Conservation (phyloP, 2,797 vertebrate species). For the Gobio occitaniae region DNA sequence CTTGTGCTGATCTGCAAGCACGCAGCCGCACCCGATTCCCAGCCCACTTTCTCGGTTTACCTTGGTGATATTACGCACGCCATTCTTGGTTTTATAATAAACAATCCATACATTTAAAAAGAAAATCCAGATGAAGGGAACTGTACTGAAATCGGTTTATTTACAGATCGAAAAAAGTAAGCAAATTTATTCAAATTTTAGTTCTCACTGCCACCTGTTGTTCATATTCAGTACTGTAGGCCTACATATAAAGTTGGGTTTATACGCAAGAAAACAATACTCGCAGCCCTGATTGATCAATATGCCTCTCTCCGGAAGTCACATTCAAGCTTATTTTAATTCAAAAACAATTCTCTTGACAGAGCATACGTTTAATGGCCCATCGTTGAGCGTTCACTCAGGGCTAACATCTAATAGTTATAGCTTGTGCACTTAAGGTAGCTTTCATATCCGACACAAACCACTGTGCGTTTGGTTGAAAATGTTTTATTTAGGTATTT, state of each 20-base stretch:
- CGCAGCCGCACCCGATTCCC: constrained; percentile 12
- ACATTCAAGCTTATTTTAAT: not conserved
- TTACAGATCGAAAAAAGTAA: not conserved
- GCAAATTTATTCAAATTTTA: not conserved
- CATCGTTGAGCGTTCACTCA: not conserved
- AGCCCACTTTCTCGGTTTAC: not conserved
- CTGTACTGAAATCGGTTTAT: not conserved
- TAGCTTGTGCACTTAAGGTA: not conserved
- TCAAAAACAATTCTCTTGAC: no score
- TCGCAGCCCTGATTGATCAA: no score
- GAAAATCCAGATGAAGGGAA: not conserved
- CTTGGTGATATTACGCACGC: no score
- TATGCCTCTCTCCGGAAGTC: not conserved
- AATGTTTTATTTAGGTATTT: constrained; percentile 5
- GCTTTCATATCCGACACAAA: not conserved
- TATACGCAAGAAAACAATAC: not conserved
- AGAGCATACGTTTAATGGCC: not conserved
- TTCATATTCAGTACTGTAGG: constrained; percentile 38
- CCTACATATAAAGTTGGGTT: not conserved
- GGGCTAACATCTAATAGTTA: not conserved
- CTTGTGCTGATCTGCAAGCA: not conserved
- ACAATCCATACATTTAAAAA: not conserved
- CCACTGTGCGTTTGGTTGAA: not conserved
- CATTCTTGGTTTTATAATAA: not conserved
- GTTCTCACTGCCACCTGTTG: constrained; percentile 47